phyloP scores from a whole-genome alignment of 2,113 vertebrate species.

The Cepphus grylle region DNA sequence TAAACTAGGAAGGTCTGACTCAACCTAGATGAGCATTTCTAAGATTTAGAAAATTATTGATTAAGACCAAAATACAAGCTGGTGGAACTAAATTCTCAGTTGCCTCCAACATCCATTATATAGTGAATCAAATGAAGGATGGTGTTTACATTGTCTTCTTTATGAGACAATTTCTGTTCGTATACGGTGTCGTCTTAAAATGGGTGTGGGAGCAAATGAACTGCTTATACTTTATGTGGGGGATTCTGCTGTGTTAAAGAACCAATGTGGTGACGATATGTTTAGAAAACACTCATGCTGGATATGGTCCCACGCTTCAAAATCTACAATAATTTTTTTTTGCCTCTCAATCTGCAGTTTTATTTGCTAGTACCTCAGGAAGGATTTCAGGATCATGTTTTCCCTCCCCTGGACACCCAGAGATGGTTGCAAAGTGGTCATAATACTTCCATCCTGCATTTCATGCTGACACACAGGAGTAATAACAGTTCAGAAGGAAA shows the following conservation, averaged over 20 bases:
- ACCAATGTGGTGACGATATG: not conserved
- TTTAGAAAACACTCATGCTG: not conserved
- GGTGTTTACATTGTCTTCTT: not conserved
- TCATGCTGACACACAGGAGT: not conserved
- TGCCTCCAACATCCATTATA: not conserved
- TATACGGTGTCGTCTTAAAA: not conserved
- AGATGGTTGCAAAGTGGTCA: not conserved
- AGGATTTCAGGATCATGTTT: not conserved
- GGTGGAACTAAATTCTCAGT: not conserved
- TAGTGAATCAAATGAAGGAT: not conserved
- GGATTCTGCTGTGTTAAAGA: not conserved
- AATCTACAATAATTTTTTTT: accelerated
- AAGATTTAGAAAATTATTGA: not conserved
- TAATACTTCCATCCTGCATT: not conserved
- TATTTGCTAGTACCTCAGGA: not conserved
- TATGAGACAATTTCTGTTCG: not conserved
- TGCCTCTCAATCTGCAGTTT: not conserved
- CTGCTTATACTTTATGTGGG: not conserved
- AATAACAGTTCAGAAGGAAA: not conserved
- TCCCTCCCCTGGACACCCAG: not conserved
- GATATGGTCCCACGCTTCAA: not conserved
- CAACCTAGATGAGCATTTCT: not conserved
- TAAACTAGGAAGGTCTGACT: not conserved
- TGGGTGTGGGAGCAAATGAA: not conserved
- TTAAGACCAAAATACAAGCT: not conserved